A percentile compares a stretch with the other conserved stretches of the same genome.
These are phyloP conservation scores for Tinea pellionella DNA, from an alignment of 2,888 invertebrate genomes.

Conservation along the genomic window DNA sequence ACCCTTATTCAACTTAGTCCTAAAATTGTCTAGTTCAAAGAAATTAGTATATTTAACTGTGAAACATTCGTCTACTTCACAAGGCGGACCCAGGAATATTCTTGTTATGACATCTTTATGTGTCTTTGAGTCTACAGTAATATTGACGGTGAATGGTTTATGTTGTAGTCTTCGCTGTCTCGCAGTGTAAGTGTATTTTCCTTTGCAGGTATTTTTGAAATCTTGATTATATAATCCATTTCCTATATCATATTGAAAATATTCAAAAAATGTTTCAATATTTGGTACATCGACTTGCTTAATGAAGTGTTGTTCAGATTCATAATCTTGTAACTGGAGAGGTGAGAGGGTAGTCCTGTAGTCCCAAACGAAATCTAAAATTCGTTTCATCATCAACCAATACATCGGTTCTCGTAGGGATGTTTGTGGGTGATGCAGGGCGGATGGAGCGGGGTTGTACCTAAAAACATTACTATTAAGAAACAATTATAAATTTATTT, in stretches of 20 bases:
- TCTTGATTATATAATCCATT: constrained; percentile 26
- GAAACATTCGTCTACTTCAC: constrained; percentile 35
- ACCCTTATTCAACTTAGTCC: constrained; percentile 32
- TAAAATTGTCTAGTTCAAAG: constrained; percentile 44
- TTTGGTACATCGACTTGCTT: constrained; percentile 30
- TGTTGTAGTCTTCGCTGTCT: constrained; percentile 46
- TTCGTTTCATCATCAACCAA: constrained; percentile 41
- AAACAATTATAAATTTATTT: background rate
- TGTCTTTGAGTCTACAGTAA: constrained; percentile 35
- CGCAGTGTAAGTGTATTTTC: constrained; percentile 22
- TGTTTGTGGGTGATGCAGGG: constrained; percentile 52
- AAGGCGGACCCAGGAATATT: constrained; percentile 50
- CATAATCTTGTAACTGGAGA: constrained; percentile 34
- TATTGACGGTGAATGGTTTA: constrained; percentile 35
- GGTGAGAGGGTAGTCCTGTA: constrained; percentile 37
- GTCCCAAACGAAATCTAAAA: constrained; percentile 41
- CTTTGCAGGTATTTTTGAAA: constrained; percentile 17
- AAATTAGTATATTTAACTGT: constrained; percentile 30
- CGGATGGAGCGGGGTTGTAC: constrained; percentile 50
- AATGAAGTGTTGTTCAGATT: constrained; percentile 35
- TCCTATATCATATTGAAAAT: constrained; percentile 39
- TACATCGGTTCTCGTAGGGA: constrained; percentile 47
- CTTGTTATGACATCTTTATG: constrained; percentile 34
- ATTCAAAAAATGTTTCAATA: constrained; percentile 38
- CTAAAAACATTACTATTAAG: constrained; percentile 27